Evolutionary conservation across 2,797 vertebrate species (phyloP).

Genomic region (Dryobates pubescens): DNA sequence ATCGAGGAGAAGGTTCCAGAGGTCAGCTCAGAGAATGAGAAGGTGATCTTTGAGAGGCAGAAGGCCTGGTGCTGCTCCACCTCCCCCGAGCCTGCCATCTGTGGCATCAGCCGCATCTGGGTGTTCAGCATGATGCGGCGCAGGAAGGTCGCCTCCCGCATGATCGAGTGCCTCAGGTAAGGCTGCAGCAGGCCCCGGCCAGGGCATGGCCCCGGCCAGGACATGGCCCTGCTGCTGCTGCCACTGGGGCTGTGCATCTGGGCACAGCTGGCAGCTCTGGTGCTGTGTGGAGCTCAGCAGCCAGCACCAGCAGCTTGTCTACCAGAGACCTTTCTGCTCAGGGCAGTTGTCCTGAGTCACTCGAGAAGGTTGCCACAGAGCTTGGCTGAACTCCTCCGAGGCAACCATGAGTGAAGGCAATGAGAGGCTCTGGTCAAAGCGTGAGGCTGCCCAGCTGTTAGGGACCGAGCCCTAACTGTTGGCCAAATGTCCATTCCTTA

Average conservation of each 20-base stretch:
- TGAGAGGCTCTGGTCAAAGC: neutral
- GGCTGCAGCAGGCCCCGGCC: too few relatives aligned
- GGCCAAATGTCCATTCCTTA: neutral
- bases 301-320: rapidly evolving
- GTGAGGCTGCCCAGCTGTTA: neutral
- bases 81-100: conserved; percentile 92
- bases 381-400: neutral
- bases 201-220: too few relatives aligned
- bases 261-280: neutral
- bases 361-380: neutral
- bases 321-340: neutral
- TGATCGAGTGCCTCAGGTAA: conserved; percentile 97
- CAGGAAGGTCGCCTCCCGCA: conserved; percentile 92
- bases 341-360: neutral
- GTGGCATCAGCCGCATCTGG: conserved; percentile 98
- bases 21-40: conserved; percentile 89
- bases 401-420: neutral
- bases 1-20: conserved; percentile 91
- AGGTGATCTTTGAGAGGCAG: conserved; percentile 94
- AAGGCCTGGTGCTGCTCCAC: conserved; percentile 98
- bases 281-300: neutral
- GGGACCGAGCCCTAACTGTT: neutral
- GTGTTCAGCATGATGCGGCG: conserved; percentile 97
- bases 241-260: neutral
- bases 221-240: neutral